Percentiles rank a stretch among this genome's conserved stretches.
Conservation (phyloP, 2,797 vertebrate genomes). For the Pseudomugil tenellus region DNA sequence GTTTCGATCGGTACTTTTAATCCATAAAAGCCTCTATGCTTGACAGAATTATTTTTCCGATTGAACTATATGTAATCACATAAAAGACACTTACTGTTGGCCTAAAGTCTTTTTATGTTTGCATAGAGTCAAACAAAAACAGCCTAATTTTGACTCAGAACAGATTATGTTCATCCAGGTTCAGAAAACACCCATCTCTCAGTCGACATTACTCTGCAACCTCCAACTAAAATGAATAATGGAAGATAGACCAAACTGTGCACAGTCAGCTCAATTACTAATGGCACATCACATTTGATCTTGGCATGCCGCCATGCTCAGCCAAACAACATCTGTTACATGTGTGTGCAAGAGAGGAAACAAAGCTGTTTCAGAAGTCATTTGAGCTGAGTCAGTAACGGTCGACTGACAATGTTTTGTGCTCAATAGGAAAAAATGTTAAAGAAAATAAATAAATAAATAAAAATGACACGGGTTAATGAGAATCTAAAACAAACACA, state of each 20-base stretch:
- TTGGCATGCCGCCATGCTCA: conserved; percentile 55
- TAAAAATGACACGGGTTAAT: conserved; percentile 51
- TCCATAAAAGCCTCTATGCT: conserved; percentile 18
- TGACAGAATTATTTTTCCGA: conserved; percentile 1
- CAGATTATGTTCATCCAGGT: conserved; percentile 22
- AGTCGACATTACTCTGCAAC: conserved; percentile 21
- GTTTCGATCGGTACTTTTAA: conserved; percentile 15
- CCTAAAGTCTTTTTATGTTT: conserved; percentile 24
- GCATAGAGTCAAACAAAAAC: conserved; percentile 13
- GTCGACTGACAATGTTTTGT: conserved; percentile 68
- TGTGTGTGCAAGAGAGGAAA: conserved; percentile 67
- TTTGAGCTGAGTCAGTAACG: conserved; percentile 75
- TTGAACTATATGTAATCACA: not conserved
- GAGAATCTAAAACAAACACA: conserved; percentile 57
- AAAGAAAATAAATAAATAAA: too few species aligned
- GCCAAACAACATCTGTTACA: conserved; percentile 75
- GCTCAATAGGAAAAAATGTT: conserved; percentile 25
- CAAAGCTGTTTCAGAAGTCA: conserved; percentile 76
- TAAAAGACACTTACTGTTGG: conserved; percentile 18
- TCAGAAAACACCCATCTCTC: conserved; percentile 34
- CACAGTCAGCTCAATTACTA: conserved; percentile 73
- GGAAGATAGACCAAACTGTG: conserved; percentile 50
- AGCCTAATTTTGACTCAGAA: conserved; percentile 38
- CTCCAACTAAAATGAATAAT: conserved; percentile 53
- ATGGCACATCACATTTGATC: conserved; percentile 69